Evolutionary conservation across 2,797 vertebrate genomes (phyloP), one percentile per base, ranked within the genome.

Genomic region (Scarus forsteni): DNA sequence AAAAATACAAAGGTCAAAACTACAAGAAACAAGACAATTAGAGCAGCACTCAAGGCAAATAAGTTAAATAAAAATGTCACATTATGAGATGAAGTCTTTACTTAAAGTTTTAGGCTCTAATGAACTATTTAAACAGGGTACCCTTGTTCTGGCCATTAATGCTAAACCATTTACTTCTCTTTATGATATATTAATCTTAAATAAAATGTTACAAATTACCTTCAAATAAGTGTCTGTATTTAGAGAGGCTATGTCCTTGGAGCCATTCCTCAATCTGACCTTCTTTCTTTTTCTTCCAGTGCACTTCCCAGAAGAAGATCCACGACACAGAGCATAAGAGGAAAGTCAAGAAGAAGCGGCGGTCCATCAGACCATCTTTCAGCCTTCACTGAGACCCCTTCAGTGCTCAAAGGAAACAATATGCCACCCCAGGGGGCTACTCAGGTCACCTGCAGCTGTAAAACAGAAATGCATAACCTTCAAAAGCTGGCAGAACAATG

Each of bases 211-310:
- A 53, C 5, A 70, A 57, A 87, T 85, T 80, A 99, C 98, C 98
- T 96, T 98, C 95, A 95, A 93, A 95, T 62, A 96, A 93, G 84
- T 93, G 91, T 62, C 93, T 95, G 95, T 97, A 95, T 70, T 96
- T 91, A 83, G 90, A 94, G 86, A 97, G 92, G 67, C 85, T 87
- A 85, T 93, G 92, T 69, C 71, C 66, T 77, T 92, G 93, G 56
- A 94, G 85, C 94, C 95, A 95, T 96, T 95, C 95, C 94, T 95
- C 93, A 88, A 95, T 93, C 85, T 94, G 94, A 92, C 82, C 92
- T 65, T 93, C 91, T 86, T 94, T 89, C 73, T 91, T 86, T 89
- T 92, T 94, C 89, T 93, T 96, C 95, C 93, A 93, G 80, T 85
- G 93, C 85, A 94, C 89, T 90, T 94, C 95, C 96, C 95, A 96